Evolutionary conservation across 37 sponge, comb jelly and placozoan species (phyloP).

Genomic region (Petrosia ficiformis): DNA sequence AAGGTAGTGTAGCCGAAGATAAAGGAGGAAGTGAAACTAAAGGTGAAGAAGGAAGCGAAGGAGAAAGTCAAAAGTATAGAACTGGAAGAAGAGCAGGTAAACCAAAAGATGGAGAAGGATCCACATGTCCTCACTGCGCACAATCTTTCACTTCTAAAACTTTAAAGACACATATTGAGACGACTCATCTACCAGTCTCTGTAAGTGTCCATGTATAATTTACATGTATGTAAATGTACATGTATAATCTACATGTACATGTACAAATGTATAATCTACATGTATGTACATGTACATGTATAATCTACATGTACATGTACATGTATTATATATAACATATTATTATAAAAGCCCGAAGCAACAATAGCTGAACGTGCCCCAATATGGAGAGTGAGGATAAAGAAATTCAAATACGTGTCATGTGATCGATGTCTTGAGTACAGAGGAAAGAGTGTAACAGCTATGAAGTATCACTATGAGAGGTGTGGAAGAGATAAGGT

Average conservation of each 20-base stretch:
- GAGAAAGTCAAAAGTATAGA: background rate
- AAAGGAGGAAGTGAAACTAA: background rate
- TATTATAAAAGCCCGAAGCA: conserved; percentile 16
- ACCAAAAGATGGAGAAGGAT: too few species aligned
- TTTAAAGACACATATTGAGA: background rate
- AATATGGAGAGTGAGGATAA: conserved; percentile 25
- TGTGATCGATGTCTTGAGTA: conserved; percentile 34
- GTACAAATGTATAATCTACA: too few species aligned
- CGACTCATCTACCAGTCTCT: background rate
- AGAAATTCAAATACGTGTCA: conserved; percentile 3
- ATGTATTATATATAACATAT: too few species aligned
- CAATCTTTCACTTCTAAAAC: background rate
- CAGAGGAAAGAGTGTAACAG: conserved; percentile 24
- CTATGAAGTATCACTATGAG: conserved; percentile 67
- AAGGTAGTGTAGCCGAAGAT: too few species aligned
- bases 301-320: too few species aligned
- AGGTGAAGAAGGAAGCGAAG: background rate
- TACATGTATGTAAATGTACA: too few species aligned
- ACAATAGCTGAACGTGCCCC: conserved; percentile 4
- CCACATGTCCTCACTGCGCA: background rate
- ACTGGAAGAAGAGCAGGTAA: background rate
- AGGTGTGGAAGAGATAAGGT: conserved; percentile 57
- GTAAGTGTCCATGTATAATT: too few species aligned
- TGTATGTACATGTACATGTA: too few species aligned
- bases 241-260: too few species aligned